These are phyloP conservation scores for Xiphydria camelus DNA, from an alignment of 2,888 invertebrate species.

Conservation along the genomic window DNA sequence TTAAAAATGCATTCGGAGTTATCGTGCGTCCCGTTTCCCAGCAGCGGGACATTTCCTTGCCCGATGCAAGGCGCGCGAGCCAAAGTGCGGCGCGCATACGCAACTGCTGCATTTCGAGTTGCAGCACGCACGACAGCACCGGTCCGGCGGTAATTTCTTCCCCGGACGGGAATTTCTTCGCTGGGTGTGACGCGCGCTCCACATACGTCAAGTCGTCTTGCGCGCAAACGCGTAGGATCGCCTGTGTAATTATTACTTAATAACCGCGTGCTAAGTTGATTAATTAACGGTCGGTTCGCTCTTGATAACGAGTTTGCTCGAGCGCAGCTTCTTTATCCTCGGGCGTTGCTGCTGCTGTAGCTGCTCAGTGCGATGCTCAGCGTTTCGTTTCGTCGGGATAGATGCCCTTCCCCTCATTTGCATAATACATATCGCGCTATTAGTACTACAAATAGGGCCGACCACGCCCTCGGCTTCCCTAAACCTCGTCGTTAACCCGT, in stretches of 20 bases:
- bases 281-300: constrained; percentile 31
- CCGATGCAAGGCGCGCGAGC: too few species aligned
- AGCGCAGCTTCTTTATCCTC: too few species aligned
- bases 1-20: too few species aligned
- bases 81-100: too few species aligned
- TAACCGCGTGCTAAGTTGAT: constrained; percentile 34
- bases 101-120: too few species aligned
- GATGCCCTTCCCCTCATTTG: neutral
- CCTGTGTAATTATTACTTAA: constrained; percentile 35
- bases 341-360: too few species aligned
- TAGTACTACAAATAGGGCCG: neutral
- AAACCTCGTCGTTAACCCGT: too few species aligned
- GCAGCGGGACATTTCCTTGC: too few species aligned
- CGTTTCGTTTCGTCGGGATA: neutral
- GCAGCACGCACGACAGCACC: too few species aligned
- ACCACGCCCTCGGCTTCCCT: constrained; percentile 1
- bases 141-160: too few species aligned
- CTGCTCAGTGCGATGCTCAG: neutral
- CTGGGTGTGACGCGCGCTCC: constrained; percentile 12
- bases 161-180: too few species aligned
- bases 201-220: constrained; percentile 23
- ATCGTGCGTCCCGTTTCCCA: too few species aligned
- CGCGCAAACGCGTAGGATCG: constrained; percentile 23
- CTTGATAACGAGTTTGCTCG: constrained; percentile 3
- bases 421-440: neutral